Evolutionary conservation across 2,888 invertebrate species (phyloP), one percentile per base, ranked within the genome.

Genomic region (Cremastinae sp.): DNA sequence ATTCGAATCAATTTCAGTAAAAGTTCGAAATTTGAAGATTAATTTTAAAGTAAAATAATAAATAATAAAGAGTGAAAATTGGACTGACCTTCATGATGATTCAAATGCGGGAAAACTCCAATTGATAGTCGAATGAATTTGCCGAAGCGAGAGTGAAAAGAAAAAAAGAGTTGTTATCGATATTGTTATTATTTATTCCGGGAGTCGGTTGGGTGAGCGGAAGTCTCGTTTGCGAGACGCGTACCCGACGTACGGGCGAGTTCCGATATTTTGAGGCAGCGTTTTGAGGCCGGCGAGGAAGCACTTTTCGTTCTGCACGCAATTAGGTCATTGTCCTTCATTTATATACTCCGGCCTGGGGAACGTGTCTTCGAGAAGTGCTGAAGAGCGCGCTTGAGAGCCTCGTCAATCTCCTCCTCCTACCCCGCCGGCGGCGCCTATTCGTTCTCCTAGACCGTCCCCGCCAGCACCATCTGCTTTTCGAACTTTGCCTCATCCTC

Each of bases 321-420:
- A 89, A 89, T 89, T 89, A 88, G 89, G 89, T 89, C 89, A 89
- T 87, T 88, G 87, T 87, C 86, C 88, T 88, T 86, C 86, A 88
- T 88, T 88, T 88, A 88, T 28, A 28, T 88, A 88, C 87, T 83
- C 84, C 81, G 84, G 78, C 62, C 76, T 71, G 75, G 78, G 78
- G 80, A 78, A 78, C 76, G 81, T 69, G 80, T 81, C 81, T 81
- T 83, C 73, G 61, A 75, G 72, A 43, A 64, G 75, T 74, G n/a
- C n/a, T n/a, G 62, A 68, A 75, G 66, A 79, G 65, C 5, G 28
- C 58, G 58, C 58, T 62, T 14, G 49, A 70, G 73, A 69, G 65
- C 69, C 64, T 61, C 59, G 58, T 12, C 43, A 70, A 75, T 80
- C 80, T 82, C 82, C 81, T 81, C 80, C 80, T 82, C 82, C 81